Percentiles rank a stretch among this genome's conserved stretches.
phyloP scores from a whole-genome alignment of 2,888 invertebrate genomes.

The Acleris cristana region DNA sequence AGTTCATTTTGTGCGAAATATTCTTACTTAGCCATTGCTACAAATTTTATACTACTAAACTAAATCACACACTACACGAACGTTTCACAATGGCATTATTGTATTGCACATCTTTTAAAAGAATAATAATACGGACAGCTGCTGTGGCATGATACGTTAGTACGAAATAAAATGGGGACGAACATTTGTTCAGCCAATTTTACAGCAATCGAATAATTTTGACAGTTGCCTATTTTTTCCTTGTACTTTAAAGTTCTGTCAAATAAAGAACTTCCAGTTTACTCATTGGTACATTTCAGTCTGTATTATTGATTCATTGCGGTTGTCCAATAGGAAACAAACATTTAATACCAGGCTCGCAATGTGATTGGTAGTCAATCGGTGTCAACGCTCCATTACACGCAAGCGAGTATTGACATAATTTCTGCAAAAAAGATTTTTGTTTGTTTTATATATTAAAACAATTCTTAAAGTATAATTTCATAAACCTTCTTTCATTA shows the following conservation, averaged over 20 bases:
- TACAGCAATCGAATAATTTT: constrained; percentile 53
- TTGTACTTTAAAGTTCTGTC: constrained; percentile 30
- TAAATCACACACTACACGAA: constrained; percentile 48
- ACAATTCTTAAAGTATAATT: too few species aligned
- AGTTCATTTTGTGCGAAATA: constrained; percentile 79
- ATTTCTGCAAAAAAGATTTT: too few species aligned
- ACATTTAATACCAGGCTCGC: constrained; percentile 63
- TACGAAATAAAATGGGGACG: constrained; percentile 48
- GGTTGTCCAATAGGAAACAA: constrained; percentile 58
- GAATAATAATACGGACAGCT: constrained; percentile 47
- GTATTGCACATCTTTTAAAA: constrained; percentile 51
- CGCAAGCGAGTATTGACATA: constrained; percentile 16
- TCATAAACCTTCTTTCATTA: too few species aligned
- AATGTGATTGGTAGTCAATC: constrained; percentile 53
- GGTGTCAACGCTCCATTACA: constrained; percentile 48
- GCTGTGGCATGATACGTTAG: constrained; percentile 46
- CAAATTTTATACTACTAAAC: constrained; percentile 44
- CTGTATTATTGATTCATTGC: constrained; percentile 45
- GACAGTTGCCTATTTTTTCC: constrained; percentile 55
- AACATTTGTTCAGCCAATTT: constrained; percentile 51
- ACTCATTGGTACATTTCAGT: constrained; percentile 53
- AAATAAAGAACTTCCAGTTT: constrained; percentile 2
- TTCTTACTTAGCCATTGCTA: constrained; percentile 60
- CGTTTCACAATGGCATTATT: constrained; percentile 45
- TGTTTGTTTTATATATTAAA: too few species aligned